phyloP scores from a whole-genome alignment of 2,888 invertebrate genomes.

The Lycia hirtaria region DNA sequence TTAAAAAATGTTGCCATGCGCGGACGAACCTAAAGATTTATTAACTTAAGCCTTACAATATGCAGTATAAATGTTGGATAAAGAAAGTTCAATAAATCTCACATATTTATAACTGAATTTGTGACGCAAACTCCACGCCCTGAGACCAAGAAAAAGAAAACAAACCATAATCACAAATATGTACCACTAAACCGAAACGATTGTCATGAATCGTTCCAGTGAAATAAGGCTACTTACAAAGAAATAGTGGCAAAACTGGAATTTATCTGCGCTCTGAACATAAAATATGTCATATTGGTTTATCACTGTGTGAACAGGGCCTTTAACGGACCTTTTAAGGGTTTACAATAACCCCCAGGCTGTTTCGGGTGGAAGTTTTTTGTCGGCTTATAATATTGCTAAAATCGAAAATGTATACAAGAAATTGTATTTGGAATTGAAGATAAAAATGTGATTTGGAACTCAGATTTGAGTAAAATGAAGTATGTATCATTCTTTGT shows the following conservation, averaged over 20 bases:
- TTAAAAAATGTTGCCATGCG: too few species aligned
- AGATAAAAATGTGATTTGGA: neutral
- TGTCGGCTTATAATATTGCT: constrained; percentile 10
- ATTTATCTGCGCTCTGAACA: constrained; percentile 46
- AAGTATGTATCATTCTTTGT: too few species aligned
- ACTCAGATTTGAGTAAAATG: too few species aligned
- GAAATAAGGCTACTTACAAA: constrained; percentile 37
- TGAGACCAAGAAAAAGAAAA: constrained; percentile 18
- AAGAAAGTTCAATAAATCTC: neutral
- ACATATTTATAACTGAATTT: constrained; percentile 7
- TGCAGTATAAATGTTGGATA: too few species aligned
- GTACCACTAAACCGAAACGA: constrained; percentile 16
- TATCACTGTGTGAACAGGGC: constrained; percentile 71
- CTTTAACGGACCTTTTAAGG: constrained; percentile 49
- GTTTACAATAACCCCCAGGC: constrained; percentile 28
- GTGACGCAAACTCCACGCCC: neutral
- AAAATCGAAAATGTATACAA: constrained; percentile 2
- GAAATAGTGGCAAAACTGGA: constrained; percentile 45
- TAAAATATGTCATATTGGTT: constrained; percentile 55
- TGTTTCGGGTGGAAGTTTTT: constrained; percentile 17
- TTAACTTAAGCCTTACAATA: too few species aligned
- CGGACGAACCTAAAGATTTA: too few species aligned
- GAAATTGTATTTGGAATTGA: neutral
- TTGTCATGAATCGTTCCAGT: constrained; percentile 27
- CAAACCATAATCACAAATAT: constrained; percentile 27